Evolutionary conservation across 2,797 vertebrate genomes (phyloP).

Genomic region (Gallinago nigripennis): DNA sequence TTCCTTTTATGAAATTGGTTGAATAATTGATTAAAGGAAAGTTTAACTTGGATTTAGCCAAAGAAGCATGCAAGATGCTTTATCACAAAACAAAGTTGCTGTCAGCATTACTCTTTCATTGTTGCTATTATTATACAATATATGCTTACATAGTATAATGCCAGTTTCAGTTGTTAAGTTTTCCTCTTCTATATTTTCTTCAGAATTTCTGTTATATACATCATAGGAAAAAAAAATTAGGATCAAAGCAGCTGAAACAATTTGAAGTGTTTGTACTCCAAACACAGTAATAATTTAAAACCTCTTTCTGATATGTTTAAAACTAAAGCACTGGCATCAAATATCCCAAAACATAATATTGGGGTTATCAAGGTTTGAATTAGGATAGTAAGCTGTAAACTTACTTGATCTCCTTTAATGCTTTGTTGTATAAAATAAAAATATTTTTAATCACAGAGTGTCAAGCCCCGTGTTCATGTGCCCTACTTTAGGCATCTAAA

Average conservation of each 20-base stretch:
- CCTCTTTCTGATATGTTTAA: not conserved
- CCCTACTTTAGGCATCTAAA: not conserved
- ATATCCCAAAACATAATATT: not conserved
- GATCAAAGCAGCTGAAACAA: not conserved
- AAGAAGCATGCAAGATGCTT: not conserved
- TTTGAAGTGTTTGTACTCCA: not conserved
- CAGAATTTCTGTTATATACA: not conserved
- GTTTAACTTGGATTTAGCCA: not conserved
- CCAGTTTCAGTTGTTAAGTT: not conserved
- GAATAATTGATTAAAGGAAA: conserved; percentile 28
- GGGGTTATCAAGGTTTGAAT: not conserved
- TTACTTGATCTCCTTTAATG: not conserved
- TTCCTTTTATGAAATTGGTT: not conserved
- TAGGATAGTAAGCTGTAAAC: not conserved
- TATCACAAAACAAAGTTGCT: not conserved
- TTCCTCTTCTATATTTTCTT: not conserved
- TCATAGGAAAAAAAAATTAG: not conserved
- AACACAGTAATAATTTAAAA: not conserved
- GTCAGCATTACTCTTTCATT: not conserved
- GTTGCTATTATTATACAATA: not conserved
- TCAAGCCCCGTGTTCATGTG: not conserved
- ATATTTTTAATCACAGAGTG: not conserved
- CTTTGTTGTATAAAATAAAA: not conserved
- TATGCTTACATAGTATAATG: not conserved
- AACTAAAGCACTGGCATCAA: not conserved